These are phyloP conservation scores for Hepsetus odoe DNA, from an alignment of 2,113 vertebrate species.

Conservation along the genomic window DNA sequence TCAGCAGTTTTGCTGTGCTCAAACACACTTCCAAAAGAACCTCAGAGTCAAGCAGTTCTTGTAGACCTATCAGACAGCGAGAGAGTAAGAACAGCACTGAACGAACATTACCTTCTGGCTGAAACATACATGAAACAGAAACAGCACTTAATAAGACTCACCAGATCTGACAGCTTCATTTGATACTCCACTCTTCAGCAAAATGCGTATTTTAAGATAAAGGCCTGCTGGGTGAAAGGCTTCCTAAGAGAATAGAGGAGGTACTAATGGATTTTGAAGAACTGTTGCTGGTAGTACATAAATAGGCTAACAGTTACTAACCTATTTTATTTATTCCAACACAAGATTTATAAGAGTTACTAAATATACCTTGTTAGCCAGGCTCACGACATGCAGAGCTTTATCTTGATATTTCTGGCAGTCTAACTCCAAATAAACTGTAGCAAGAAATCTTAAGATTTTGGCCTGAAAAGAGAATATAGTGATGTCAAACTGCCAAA, in stretches of 20 bases:
- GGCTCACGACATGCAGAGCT: constrained; percentile 77
- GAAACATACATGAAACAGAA: neutral
- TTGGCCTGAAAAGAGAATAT: constrained; percentile 79
- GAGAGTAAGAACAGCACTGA: constrained; percentile 16
- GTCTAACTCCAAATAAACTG: constrained; percentile 85
- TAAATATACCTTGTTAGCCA: constrained; percentile 89
- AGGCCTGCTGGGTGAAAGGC: constrained; percentile 78
- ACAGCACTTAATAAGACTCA: constrained; percentile 61
- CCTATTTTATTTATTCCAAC: no score
- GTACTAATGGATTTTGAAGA: neutral
- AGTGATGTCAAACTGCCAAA: neutral
- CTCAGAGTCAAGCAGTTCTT: constrained; percentile 75
- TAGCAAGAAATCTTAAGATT: constrained; percentile 84
- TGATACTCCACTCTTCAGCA: constrained; percentile 74
- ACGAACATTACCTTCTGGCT: neutral
- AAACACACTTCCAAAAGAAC: constrained; percentile 82
- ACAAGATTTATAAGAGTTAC: neutral
- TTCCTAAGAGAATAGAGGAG: constrained; percentile 71
- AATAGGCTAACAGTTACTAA: no score
- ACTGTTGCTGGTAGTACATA: no score
- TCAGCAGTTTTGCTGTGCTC: constrained; percentile 80
- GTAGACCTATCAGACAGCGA: constrained; percentile 70
- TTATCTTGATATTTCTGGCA: constrained; percentile 77
- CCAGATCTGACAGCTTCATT: constrained; percentile 81
- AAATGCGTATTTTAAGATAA: constrained; percentile 86